Evolutionary conservation across 2,797 vertebrate genomes (phyloP).

Genomic region (Ibycter americanus): DNA sequence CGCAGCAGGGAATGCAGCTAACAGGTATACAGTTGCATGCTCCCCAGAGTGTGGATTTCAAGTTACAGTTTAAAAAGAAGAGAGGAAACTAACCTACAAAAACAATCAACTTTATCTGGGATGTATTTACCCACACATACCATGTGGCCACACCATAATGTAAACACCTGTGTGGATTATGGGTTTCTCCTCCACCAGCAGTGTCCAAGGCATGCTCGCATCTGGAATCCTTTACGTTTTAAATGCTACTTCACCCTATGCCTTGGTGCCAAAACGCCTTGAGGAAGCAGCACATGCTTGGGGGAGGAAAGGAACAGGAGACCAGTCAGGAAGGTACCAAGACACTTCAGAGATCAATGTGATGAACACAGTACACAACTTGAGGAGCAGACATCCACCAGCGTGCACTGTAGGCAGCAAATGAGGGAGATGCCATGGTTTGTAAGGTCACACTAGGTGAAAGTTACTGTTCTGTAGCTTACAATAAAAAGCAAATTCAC

Average conservation of each 20-base stretch:
- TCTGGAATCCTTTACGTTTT: slow-evolving; percentile 14
- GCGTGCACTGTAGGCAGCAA: neutral
- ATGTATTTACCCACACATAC: neutral
- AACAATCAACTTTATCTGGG: slow-evolving; percentile 10
- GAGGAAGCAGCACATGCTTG: neutral
- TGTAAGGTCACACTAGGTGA: neutral
- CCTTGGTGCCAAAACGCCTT: neutral
- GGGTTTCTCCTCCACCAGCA: neutral
- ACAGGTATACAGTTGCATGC: slow-evolving; percentile 6
- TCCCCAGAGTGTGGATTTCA: slow-evolving; percentile 37
- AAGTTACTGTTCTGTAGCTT: neutral
- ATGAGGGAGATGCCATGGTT: neutral
- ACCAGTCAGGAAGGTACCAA: neutral
- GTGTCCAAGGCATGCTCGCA: neutral
- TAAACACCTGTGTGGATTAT: neutral
- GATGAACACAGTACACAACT: neutral
- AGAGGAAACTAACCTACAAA: slow-evolving; percentile 9
- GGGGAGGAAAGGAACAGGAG: neutral
- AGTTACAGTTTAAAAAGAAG: neutral
- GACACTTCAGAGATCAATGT: neutral
- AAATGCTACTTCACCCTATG: neutral
- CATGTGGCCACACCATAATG: neutral
- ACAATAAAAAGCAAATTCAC: neutral
- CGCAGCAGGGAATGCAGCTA: neutral
- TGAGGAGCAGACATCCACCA: neutral